phyloP scores from a whole-genome alignment of 2,797 vertebrate species.

The Channa striata region DNA sequence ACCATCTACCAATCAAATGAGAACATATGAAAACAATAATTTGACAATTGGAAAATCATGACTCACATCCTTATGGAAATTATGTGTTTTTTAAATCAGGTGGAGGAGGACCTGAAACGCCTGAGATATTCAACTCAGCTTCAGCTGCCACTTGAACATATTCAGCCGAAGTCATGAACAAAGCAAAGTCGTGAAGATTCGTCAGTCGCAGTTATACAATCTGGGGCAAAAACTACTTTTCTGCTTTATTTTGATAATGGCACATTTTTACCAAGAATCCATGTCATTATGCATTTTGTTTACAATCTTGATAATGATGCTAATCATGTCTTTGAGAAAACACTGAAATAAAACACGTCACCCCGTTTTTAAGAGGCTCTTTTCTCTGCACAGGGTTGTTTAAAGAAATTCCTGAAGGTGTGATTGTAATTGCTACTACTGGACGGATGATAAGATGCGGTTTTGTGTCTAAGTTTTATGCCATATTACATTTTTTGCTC shows the following conservation, averaged over 20 bases:
- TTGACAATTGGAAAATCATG: too few relatives aligned
- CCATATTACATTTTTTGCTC: too few relatives aligned
- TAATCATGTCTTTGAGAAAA: conserved; percentile 33
- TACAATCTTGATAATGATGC: conserved; percentile 53
- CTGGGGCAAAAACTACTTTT: conserved; percentile 24
- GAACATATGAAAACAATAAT: too few relatives aligned
- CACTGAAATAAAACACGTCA: conserved; percentile 52
- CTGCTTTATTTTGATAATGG: conserved; percentile 68
- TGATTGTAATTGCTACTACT: neutral
- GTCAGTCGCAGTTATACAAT: conserved; percentile 1
- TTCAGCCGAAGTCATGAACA: conserved; percentile 81
- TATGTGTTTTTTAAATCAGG: conserved; percentile 73
- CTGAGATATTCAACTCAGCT: conserved; percentile 85
- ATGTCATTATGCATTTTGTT: conserved; percentile 50
- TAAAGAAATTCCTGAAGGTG: neutral
- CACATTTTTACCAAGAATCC: conserved; percentile 63
- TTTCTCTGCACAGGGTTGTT: conserved; percentile 1
- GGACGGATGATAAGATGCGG: neutral
- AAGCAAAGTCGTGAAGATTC: conserved; percentile 26
- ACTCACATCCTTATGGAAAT: too few relatives aligned
- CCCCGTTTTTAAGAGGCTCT: conserved; percentile 3
- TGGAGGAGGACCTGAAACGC: conserved; percentile 87
- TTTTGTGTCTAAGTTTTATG: neutral
- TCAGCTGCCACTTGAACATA: conserved; percentile 86
- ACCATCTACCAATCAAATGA: neutral